Conservation (phyloP, 2,113 vertebrate genomes). For the Cyprinus carpio region DNA sequence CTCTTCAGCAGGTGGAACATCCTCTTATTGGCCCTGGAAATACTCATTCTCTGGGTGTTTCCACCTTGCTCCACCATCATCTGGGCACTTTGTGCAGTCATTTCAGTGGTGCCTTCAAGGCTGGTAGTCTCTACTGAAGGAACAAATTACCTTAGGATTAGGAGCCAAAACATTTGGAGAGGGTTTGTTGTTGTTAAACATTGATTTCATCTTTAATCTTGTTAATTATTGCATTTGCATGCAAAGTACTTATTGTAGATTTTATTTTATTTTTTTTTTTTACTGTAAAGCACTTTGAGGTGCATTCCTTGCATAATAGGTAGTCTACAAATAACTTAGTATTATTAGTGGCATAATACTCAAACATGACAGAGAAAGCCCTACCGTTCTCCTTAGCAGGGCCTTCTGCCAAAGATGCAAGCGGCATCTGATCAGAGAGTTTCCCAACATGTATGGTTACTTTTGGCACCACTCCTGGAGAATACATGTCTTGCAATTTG, state of each 20-base stretch:
- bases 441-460: constrained; percentile 63
- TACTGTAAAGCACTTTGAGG: not conserved
- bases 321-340: not conserved
- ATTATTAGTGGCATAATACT: not conserved
- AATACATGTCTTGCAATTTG: constrained; percentile 75
- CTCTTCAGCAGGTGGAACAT: constrained; percentile 88
- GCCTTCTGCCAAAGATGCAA: constrained; percentile 5
- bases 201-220: not conserved
- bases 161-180: not conserved
- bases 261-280: too few species aligned
- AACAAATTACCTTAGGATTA: not conserved
- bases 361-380: not conserved
- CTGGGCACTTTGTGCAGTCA: not conserved
- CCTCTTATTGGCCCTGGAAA: constrained; percentile 84
- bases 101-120: not conserved
- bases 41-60: constrained; percentile 65
- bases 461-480: constrained; percentile 77
- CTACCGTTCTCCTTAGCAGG: constrained; percentile 21
- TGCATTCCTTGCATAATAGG: constrained; percentile 6
- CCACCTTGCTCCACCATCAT: constrained; percentile 58
- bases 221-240: not conserved
- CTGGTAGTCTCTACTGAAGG: constrained; percentile 23
- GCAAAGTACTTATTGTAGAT: not conserved
- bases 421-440: not conserved
- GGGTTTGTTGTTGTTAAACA: too few species aligned